Evolutionary conservation across 2,113 vertebrate species (phyloP), one percentile per base, ranked within the genome.

Genomic region (Ceyx cyanopectus): DNA sequence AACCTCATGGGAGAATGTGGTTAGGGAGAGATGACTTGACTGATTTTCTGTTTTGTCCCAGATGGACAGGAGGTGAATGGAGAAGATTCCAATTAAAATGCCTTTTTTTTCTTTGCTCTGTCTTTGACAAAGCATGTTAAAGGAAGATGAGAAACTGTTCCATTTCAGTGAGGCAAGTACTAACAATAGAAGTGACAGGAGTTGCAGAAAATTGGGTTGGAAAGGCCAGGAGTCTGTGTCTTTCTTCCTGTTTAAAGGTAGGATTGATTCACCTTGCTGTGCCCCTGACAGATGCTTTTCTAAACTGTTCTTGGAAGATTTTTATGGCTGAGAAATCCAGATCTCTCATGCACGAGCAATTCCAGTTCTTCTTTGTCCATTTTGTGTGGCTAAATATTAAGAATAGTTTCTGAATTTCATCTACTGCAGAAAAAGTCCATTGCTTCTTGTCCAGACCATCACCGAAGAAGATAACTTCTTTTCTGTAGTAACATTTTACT

Each of bases 71-170:
- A 87, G 79, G 67, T 85, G 87, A 91, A 87, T 73, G 75, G 75
- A 75, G 72, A 93, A 62, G 63, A 80, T 89, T 85, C 85, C 90
- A 87, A 92, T 91, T 95, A 95, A 95, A 95, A 93, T 89, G 54
- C 21, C 41, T 82, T 91, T 62, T 91, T 91, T 89, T 89, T 29
- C 72, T 92, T 80, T 92, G 50, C 85, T 89, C 87, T 94, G 92
- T 92, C 87, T 95, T 94, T 94, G 78, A 29, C 56, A 91, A 95
- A 91, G 60, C 69, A 66, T 51, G 27, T 56, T 73, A 1, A 12
- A 80, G 91, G 67, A 93, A 95, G 93, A 87, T 87, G 92, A 95
- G 85, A 91, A 93, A 87, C 50, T 76, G 66, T 50, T 82, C 54
- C 74, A 62, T 79, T 92, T 95, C 65, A 85, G 63, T 60, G 43